Conservation (phyloP, 2,797 vertebrate species). For the Dryobates pubescens region DNA sequence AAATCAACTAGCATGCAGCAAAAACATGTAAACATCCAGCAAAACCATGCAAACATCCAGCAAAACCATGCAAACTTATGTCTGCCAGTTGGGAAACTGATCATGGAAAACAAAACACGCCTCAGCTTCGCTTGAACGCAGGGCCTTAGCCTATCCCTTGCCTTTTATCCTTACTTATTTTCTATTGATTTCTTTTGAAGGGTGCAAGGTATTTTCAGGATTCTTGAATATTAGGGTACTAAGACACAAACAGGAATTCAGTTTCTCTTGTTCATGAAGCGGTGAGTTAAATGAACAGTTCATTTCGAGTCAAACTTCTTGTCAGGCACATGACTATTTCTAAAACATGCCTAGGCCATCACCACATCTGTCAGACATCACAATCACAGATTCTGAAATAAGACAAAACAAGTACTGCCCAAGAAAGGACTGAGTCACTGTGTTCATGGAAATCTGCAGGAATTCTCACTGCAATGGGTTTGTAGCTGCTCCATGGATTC, state of each 20-base stretch:
- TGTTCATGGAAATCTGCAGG: neutral
- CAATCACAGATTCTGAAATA: neutral
- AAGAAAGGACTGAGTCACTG: neutral
- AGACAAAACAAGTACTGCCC: neutral
- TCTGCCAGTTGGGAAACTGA: neutral
- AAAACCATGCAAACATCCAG: neutral
- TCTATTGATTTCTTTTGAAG: neutral
- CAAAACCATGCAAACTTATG: accelerated
- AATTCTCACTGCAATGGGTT: neutral
- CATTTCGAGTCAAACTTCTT: neutral
- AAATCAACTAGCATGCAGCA: neutral
- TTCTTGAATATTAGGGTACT: neutral
- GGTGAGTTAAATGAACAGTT: neutral
- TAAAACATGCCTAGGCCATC: neutral
- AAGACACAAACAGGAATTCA: neutral
- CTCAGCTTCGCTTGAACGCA: neutral
- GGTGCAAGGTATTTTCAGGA: neutral
- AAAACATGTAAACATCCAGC: neutral
- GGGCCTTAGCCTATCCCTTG: accelerated
- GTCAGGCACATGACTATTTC: neutral
- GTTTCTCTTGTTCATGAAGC: neutral
- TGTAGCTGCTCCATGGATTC: neutral
- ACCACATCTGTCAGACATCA: neutral
- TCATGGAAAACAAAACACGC: neutral
- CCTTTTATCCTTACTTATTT: neutral